Evolutionary conservation across 2,888 invertebrate genomes (phyloP).

Genomic region (Archips xylosteana): DNA sequence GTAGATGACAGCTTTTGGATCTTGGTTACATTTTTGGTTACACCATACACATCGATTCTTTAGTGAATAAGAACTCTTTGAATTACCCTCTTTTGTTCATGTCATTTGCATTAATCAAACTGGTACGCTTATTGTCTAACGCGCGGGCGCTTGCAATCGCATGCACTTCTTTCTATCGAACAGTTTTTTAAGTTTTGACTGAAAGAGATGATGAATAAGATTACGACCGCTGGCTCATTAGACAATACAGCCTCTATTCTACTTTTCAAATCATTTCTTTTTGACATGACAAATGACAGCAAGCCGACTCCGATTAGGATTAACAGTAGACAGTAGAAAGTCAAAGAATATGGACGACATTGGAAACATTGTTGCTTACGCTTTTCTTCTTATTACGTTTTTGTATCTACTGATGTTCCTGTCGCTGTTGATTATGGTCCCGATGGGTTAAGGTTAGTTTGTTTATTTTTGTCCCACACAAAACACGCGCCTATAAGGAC

Average conservation of each 20-base stretch:
- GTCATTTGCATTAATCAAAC: background rate
- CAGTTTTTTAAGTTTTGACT: no score
- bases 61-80: no score
- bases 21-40: no score
- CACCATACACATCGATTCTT: no score
- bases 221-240: no score
- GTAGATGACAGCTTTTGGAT: no score
- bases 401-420: slow-evolving; percentile 50
- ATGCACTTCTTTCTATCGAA: no score
- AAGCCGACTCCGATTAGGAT: background rate
- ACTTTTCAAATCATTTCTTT: background rate
- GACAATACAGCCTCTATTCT: background rate
- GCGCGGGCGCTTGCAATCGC: no score
- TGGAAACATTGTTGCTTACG: slow-evolving; percentile 40
- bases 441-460: slow-evolving; percentile 1
- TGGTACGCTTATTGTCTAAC: no score
- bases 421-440: slow-evolving; percentile 47
- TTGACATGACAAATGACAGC: background rate
- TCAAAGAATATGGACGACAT: slow-evolving; percentile 22
- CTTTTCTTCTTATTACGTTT: slow-evolving; percentile 49
- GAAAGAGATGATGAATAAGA: no score
- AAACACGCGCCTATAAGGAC: no score
- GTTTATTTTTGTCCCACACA: background rate
- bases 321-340: background rate
- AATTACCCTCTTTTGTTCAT: no score